phyloP scores from a whole-genome alignment of 2,113 vertebrate species.

The Canis aureus region DNA sequence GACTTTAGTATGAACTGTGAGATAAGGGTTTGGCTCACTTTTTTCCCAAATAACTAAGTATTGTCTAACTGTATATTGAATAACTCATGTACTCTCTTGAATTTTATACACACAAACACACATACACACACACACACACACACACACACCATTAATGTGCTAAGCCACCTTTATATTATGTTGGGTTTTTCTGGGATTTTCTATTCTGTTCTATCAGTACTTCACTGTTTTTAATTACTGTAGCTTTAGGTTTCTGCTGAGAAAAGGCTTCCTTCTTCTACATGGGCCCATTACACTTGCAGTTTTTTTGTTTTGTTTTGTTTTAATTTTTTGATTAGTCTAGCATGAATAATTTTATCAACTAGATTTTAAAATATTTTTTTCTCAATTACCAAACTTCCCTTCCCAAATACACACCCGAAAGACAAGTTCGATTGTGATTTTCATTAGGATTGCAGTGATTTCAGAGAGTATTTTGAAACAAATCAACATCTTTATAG shows the following conservation, averaged over 20 bases:
- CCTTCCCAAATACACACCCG: not conserved
- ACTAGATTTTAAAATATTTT: not conserved
- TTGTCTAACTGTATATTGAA: not conserved
- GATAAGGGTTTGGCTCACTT: not conserved
- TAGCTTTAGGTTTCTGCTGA: not conserved
- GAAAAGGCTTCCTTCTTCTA: not conserved
- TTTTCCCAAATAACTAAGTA: not conserved
- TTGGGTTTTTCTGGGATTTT: not conserved
- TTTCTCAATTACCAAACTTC: not conserved
- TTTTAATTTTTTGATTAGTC: not conserved
- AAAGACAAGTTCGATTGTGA: not conserved
- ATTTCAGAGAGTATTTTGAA: not conserved
- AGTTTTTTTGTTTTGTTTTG: not conserved
- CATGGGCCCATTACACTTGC: not conserved
- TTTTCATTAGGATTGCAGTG: not conserved
- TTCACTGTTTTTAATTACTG: not conserved
- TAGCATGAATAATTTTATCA: not conserved
- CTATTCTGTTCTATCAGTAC: not conserved
- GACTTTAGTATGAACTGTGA: not conserved
- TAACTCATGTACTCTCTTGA: conserved; percentile 15
- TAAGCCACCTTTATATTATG: not conserved
- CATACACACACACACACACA: not conserved
- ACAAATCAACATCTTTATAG: not conserved
- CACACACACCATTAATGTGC: not conserved
- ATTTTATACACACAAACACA: not conserved